Conservation (phyloP, 2,113 vertebrate species). For the Daubentonia madagascariensis region DNA sequence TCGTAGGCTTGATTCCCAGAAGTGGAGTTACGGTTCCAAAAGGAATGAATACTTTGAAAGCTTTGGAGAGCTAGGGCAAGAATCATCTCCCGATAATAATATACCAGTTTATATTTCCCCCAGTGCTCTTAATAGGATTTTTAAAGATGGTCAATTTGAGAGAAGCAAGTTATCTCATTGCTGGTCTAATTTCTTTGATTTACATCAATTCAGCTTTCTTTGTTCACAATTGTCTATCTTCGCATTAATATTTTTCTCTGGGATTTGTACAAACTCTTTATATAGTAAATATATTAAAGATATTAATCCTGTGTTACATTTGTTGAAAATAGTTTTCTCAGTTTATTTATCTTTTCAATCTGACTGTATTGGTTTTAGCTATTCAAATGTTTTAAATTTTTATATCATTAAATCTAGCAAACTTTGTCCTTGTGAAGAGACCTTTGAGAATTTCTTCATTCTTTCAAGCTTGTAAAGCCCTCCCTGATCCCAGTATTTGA, state of each 20-base stretch:
- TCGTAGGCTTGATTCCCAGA: conserved; percentile 32
- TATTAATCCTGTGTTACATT: background rate
- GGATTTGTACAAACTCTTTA: background rate
- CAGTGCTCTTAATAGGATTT: background rate
- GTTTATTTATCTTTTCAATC: background rate
- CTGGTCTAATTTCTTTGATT: conserved; percentile 15
- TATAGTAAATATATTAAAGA: conserved; percentile 28
- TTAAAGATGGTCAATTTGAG: background rate
- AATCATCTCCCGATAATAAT: conserved; percentile 33
- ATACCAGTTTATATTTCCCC: conserved; percentile 8
- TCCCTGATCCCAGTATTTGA: background rate
- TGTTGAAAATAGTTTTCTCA: conserved; percentile 42
- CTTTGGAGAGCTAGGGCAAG: background rate
- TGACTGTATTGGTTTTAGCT: background rate
- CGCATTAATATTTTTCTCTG: background rate
- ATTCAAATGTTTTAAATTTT: background rate
- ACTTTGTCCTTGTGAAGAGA: conserved; percentile 6
- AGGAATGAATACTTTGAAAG: conserved; percentile 47
- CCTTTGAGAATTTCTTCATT: background rate
- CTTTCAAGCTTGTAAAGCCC: conserved; percentile 16
- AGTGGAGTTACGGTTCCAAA: conserved; percentile 22
- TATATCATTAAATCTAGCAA: background rate
- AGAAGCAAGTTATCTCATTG: background rate
- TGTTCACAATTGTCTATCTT: conserved; percentile 9
- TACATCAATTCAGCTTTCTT: background rate